Conservation (phyloP, 2,888 invertebrate genomes). For the Erebia ligea region DNA sequence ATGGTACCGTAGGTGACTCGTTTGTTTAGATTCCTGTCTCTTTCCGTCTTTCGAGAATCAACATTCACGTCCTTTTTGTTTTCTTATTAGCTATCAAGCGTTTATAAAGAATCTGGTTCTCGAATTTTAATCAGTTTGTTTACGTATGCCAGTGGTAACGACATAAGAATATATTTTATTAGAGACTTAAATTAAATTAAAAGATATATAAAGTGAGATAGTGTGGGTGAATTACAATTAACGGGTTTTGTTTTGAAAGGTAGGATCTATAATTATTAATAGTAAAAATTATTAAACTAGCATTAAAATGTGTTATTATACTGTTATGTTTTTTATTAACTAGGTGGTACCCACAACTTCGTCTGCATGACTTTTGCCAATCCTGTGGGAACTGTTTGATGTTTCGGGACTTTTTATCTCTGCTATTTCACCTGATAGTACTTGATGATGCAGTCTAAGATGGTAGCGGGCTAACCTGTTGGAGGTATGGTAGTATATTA, state of each 20-base stretch:
- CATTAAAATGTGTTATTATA: no score
- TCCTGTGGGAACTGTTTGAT: no score
- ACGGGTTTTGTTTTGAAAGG: not conserved
- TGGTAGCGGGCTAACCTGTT: no score
- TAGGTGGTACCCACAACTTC: no score
- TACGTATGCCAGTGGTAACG: constrained; percentile 12
- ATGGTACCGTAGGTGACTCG: constrained; percentile 26
- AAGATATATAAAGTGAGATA: not conserved
- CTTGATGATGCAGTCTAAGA: no score
- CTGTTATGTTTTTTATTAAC: no score
- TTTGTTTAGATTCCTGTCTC: constrained; percentile 33
- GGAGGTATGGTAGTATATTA: no score
- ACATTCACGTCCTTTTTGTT: constrained; percentile 26
- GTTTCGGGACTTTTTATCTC: no score
- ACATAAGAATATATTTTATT: not conserved
- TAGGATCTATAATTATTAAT: not conserved
- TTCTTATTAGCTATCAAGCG: constrained; percentile 27
- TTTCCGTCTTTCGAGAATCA: constrained; percentile 11
- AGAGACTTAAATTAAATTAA: not conserved
- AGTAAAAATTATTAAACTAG: no score
- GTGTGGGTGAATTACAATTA: not conserved
- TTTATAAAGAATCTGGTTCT: constrained; percentile 29
- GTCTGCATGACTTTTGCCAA: no score
- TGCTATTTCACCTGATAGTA: no score
- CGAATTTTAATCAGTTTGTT: constrained; percentile 27